A percentile compares a stretch with the other conserved stretches of the same genome.
Conservation (phyloP, 1,140 invertebrate species). For the Drosophila funebris region DNA sequence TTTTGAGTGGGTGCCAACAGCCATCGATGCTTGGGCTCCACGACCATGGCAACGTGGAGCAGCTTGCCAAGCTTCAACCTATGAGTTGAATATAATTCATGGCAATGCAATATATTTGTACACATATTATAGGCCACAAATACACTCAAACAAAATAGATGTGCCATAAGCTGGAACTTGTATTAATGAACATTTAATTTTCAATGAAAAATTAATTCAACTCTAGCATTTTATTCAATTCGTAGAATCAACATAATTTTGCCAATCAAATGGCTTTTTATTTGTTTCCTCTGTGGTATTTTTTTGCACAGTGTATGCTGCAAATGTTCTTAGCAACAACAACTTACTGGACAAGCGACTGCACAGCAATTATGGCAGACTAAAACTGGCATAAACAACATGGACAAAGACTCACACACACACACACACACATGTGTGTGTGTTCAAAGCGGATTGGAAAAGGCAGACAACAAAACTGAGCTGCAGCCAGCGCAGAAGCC, state of each 20-base stretch:
- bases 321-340: neutral
- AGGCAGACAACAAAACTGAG: constrained; percentile 23
- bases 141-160: neutral
- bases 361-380: constrained; percentile 46
- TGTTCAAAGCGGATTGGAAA: constrained; percentile 22
- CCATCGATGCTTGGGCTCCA: neutral
- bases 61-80: neutral
- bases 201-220: neutral
- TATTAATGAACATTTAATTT: neutral
- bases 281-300: neutral
- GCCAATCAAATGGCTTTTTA: constrained; percentile 12
- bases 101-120: neutral
- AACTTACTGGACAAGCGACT: constrained; percentile 29
- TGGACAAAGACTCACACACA: constrained; percentile 28
- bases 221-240: neutral
- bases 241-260: constrained; percentile 13
- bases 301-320: constrained; percentile 32
- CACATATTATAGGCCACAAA: constrained; percentile 1
- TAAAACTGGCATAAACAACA: constrained; percentile 49
- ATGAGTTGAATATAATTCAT: constrained; percentile 25
- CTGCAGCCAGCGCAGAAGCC: constrained; percentile 47
- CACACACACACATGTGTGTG: constrained; percentile 21
- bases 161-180: neutral
- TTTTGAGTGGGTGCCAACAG: constrained; percentile 22
- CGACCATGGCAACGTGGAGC: neutral